Percentiles rank a stretch among this genome's conserved stretches.
phyloP scores from a whole-genome alignment of 2,888 invertebrate species.

The Camptogramma bilineatum region DNA sequence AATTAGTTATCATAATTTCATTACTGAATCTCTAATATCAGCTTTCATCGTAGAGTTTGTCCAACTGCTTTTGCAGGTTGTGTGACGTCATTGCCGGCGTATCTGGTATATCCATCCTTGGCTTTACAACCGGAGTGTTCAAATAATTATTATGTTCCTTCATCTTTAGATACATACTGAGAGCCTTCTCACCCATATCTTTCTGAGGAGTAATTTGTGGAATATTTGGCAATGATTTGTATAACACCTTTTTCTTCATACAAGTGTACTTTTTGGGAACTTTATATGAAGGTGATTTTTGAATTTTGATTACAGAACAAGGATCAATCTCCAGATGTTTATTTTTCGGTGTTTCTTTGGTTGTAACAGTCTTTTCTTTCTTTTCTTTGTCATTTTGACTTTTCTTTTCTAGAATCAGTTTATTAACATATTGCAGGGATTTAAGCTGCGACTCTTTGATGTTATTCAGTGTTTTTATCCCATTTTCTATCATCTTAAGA shows the following conservation, averaged over 20 bases:
- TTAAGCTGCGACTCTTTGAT: constrained; percentile 64
- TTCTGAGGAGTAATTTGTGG: constrained; percentile 58
- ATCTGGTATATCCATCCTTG: constrained; percentile 49
- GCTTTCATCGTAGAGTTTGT: constrained; percentile 68
- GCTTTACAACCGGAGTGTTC: constrained; percentile 66
- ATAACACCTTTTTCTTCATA: constrained; percentile 65
- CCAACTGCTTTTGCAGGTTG: constrained; percentile 73
- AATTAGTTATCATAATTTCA: constrained; percentile 7
- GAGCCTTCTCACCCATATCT: constrained; percentile 58
- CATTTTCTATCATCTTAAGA: constrained; percentile 64
- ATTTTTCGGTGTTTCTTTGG: constrained; percentile 45
- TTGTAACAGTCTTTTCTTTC: constrained; percentile 46
- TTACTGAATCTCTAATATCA: constrained; percentile 38
- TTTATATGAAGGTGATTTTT: constrained; percentile 71
- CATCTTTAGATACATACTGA: constrained; percentile 74
- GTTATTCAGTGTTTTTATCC: constrained; percentile 56
- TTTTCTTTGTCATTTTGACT: constrained; percentile 37
- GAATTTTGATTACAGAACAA: constrained; percentile 62
- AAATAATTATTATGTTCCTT: constrained; percentile 74
- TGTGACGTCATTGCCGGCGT: constrained; percentile 72
- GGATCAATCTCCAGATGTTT: constrained; percentile 42
- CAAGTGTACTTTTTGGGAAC: constrained; percentile 70
- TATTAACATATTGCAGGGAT: constrained; percentile 60
- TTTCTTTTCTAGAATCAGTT: constrained; percentile 60
- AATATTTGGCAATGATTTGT: constrained; percentile 71